A percentile compares a stretch with the other conserved stretches of the same genome.
phyloP scores from a whole-genome alignment of 2,888 invertebrate species.

The Nezara viridula region DNA sequence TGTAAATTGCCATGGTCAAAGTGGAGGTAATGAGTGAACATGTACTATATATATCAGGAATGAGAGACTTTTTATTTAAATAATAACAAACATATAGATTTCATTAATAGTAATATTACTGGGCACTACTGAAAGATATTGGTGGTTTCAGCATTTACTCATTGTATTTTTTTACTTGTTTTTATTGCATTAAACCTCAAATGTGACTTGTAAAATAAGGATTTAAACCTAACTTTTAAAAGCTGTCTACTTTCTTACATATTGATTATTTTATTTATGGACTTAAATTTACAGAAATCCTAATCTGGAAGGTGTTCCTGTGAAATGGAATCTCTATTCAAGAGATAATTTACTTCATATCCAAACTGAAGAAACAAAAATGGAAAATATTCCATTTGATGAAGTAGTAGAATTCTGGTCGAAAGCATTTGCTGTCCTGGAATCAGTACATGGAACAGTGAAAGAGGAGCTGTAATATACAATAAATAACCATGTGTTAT shows the following conservation, averaged over 20 bases:
- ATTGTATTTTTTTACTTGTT: too few relatives aligned
- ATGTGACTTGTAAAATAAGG: background rate
- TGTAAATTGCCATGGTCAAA: too few relatives aligned
- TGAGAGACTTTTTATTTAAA: too few relatives aligned
- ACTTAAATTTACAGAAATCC: background rate
- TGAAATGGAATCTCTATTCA: slow-evolving; percentile 12
- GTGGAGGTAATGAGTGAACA: too few relatives aligned
- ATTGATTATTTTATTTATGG: background rate
- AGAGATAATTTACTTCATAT: slow-evolving; percentile 36
- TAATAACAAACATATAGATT: too few relatives aligned
- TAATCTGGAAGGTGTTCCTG: slow-evolving; percentile 1
- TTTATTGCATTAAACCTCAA: too few relatives aligned
- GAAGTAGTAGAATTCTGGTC: slow-evolving; percentile 35
- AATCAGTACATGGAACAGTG: background rate
- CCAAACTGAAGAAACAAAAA: slow-evolving; percentile 7
- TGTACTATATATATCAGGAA: too few relatives aligned
- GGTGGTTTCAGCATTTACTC: too few relatives aligned
- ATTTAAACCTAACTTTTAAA: background rate
- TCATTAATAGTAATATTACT: too few relatives aligned
- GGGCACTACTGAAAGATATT: too few relatives aligned
- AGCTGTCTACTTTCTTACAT: background rate
- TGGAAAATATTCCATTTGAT: background rate
- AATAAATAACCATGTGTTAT: background rate
- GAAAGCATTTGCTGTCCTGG: background rate
- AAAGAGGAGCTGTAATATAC: slow-evolving; percentile 34